These are phyloP conservation scores for Clarias macrocephalus DNA, from an alignment of 2,113 vertebrate species.

Conservation along the genomic window DNA sequence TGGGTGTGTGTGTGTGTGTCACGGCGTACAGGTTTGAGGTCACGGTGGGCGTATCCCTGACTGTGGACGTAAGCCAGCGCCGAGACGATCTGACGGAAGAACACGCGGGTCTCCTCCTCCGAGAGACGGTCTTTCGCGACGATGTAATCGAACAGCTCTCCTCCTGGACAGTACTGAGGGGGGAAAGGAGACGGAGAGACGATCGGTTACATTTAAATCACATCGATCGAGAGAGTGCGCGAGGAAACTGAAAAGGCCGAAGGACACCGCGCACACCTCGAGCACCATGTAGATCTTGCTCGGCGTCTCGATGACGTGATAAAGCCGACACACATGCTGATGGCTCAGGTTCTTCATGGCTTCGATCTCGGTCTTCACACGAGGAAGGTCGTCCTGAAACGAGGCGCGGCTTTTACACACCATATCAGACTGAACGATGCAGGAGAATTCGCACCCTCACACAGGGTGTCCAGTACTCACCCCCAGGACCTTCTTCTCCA, in stretches of 20 bases:
- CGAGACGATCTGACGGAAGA: constrained; percentile 93
- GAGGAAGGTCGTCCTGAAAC: constrained; percentile 86
- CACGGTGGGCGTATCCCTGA: constrained; percentile 91
- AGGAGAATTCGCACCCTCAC: too few species aligned
- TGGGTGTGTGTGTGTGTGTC: too few species aligned
- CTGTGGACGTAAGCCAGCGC: constrained; percentile 91
- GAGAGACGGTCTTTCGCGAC: constrained; percentile 89
- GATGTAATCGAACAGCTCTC: constrained; percentile 95
- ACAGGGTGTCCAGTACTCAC: constrained; percentile 66
- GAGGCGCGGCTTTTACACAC: background rate
- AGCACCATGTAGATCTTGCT: constrained; percentile 92
- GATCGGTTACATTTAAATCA: too few species aligned
- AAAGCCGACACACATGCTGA: constrained; percentile 89
- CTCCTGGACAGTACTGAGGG: constrained; percentile 89
- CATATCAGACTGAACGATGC: too few species aligned
- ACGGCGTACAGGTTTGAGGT: constrained; percentile 86
- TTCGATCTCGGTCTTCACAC: constrained; percentile 90
- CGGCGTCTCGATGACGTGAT: constrained; percentile 90
- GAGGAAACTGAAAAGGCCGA: background rate
- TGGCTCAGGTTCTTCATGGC: constrained; percentile 93
- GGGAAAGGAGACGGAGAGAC: background rate
- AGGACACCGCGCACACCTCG: constrained; percentile 74
- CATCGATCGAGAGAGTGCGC: background rate
- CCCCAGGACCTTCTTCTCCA: constrained; percentile 90
- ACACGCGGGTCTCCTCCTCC: constrained; percentile 86